Percentiles rank a stretch among this genome's conserved stretches.
Evolutionary conservation across 1,140 invertebrate genomes (phyloP).

Genomic region (Agrilus planipennis): DNA sequence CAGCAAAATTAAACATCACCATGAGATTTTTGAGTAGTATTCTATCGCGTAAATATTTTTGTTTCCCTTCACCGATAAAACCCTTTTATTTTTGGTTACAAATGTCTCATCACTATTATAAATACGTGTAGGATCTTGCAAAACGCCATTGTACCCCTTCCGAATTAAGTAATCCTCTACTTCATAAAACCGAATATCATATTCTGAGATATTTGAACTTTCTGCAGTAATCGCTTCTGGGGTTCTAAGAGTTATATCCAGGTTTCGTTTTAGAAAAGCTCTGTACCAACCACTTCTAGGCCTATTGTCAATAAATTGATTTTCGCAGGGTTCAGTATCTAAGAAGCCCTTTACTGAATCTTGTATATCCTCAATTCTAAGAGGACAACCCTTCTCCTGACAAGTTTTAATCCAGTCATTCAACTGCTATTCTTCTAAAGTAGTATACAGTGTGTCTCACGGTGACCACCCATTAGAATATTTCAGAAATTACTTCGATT

Average conservation of each 20-base stretch:
- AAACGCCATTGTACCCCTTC: background rate
- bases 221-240: conserved; percentile 5
- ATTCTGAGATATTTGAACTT: conserved; percentile 1
- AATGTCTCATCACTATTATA: conserved; percentile 3
- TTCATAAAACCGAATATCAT: conserved; percentile 1
- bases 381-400: conserved; percentile 1
- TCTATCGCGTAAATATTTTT: background rate
- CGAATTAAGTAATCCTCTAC: conserved; percentile 1
- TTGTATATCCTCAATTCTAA: conserved; percentile 1
- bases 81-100: conserved; percentile 1
- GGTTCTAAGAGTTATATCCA: background rate
- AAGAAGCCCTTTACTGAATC: background rate
- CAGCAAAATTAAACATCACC: conserved; percentile 17
- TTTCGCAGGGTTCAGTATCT: background rate
- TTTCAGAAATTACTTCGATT: no score
- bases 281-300: conserved; percentile 5
- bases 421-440: conserved; percentile 1
- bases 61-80: background rate
- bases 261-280: conserved; percentile 2
- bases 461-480: no score
- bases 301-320: background rate
- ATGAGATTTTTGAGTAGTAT: conserved; percentile 11
- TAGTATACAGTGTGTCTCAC: no score
- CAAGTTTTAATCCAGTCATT: background rate
- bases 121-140: background rate